These are phyloP conservation scores for Pharmacophagus antenor DNA, from an alignment of 2,888 invertebrate species.

Conservation along the genomic window DNA sequence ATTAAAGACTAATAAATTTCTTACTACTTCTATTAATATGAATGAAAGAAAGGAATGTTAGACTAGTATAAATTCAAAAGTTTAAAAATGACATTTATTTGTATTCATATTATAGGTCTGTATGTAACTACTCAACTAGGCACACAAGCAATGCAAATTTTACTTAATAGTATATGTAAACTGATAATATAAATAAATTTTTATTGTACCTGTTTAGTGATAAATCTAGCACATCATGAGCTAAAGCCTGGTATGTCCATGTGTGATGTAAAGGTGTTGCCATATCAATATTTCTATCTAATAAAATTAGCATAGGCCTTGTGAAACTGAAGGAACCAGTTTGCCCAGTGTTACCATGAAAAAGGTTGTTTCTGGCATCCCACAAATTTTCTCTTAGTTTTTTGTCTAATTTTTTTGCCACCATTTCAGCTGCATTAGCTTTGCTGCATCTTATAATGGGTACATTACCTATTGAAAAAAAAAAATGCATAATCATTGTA, in stretches of 20 bases:
- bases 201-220: constrained; percentile 87
- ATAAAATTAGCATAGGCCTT: constrained; percentile 93
- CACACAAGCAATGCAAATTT: too few relatives aligned
- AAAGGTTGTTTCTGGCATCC: constrained; percentile 97
- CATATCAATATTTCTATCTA: constrained; percentile 97
- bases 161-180: too few relatives aligned
- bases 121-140: too few relatives aligned
- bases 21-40: too few relatives aligned
- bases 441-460: constrained; percentile 95
- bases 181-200: constrained; percentile 5
- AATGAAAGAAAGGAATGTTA: too few relatives aligned
- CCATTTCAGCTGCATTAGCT: constrained; percentile 99
- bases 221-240: constrained; percentile 97
- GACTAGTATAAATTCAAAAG: too few relatives aligned
- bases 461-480: constrained; percentile 82
- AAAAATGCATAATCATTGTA: too few relatives aligned
- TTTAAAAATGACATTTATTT: too few relatives aligned
- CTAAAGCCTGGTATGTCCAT: constrained; percentile 99
- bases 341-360: constrained; percentile 91
- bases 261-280: constrained; percentile 99
- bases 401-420: constrained; percentile 97
- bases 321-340: constrained; percentile 92
- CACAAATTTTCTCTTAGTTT: constrained; percentile 97
- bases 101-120: too few relatives aligned
- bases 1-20: too few relatives aligned